Evolutionary conservation across 2,113 vertebrate species (phyloP), one percentile per base, ranked within the genome.

Genomic region (Vulpes vulpes): DNA sequence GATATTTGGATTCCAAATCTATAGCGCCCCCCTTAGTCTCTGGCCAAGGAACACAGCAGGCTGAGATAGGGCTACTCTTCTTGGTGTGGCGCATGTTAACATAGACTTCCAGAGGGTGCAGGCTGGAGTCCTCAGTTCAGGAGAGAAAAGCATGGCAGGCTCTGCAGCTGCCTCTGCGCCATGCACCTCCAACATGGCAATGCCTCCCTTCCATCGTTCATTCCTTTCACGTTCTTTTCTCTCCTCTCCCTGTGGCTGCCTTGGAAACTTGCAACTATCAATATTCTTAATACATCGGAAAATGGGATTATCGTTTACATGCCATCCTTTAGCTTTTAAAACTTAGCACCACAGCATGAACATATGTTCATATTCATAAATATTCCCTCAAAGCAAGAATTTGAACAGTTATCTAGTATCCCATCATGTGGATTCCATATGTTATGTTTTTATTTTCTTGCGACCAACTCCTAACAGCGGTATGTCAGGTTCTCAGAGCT

Each of bases 361-460:
- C 10, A 84, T 80, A 80, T 25, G 15, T 60, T 95, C 16, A 85
- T 82, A 81, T 86, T 32, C 38, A 88, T 93, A 92, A 97, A 90
- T 87, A 73, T 35, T 53, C 2, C 8, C 8, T 16, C 62, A 93
- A 65, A 94, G n/a, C 15, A 80, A 91, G 57, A 91, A 65, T 94
- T 25, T 83, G 22, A 80, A 76, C 53, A 74, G 4, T 65, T 95
- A 2, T 55, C 35, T 73, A 83, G 9, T 57, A 80, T 73, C 17
- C 12, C 23, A 83, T 83, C 14, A 95, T 88, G 59, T 76, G 64
- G 51, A 81, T 76, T 43, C 53, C 11, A 43, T 85, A 62, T 60
- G 16, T 30, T 17, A 19, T 78, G 65, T 97, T 86, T 78, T 17
- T 5, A 25, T 62, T 90, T 59, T 78, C 11, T 82, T 82, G 22